Conservation (phyloP, 2,113 vertebrate species). For the Prochilodus magdalenae region DNA sequence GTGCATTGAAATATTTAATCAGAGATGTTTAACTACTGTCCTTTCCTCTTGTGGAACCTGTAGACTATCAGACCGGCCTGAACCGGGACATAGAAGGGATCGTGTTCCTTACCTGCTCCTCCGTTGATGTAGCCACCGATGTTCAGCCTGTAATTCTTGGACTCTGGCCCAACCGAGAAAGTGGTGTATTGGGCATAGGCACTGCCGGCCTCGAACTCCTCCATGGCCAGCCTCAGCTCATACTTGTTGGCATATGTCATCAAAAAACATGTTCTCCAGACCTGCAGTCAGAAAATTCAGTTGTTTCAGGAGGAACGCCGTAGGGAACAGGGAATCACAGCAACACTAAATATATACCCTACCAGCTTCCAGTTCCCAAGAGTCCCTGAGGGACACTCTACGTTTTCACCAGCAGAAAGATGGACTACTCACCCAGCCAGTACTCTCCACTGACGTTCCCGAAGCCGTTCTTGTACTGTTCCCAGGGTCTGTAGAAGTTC, state of each 20-base stretch:
- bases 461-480: slow-evolving; percentile 74
- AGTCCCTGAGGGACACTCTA: too few relatives aligned
- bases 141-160: slow-evolving; percentile 72
- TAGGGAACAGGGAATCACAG: too few relatives aligned
- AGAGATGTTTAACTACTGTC: too few relatives aligned
- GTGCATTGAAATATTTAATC: not conserved
- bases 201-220: slow-evolving; percentile 76
- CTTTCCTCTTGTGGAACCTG: too few relatives aligned
- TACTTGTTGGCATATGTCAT: slow-evolving; percentile 73
- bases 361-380: too few relatives aligned
- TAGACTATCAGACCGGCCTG: too few relatives aligned
- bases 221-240: slow-evolving; percentile 75
- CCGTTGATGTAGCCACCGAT: slow-evolving; percentile 75
- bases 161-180: slow-evolving; percentile 75
- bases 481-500: slow-evolving; percentile 78
- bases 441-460: slow-evolving; percentile 73
- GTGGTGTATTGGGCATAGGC: slow-evolving; percentile 69
- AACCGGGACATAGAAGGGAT: too few relatives aligned
- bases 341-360: too few relatives aligned
- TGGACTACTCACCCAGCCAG: slow-evolving; percentile 76
- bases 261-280: slow-evolving; percentile 73
- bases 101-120: slow-evolving; percentile 71
- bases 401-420: not conserved
- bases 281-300: slow-evolving; percentile 57
- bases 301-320: too few relatives aligned